Evolutionary conservation across 2,888 invertebrate species (phyloP).

Genomic region (Gisinianus flammeolus): DNA sequence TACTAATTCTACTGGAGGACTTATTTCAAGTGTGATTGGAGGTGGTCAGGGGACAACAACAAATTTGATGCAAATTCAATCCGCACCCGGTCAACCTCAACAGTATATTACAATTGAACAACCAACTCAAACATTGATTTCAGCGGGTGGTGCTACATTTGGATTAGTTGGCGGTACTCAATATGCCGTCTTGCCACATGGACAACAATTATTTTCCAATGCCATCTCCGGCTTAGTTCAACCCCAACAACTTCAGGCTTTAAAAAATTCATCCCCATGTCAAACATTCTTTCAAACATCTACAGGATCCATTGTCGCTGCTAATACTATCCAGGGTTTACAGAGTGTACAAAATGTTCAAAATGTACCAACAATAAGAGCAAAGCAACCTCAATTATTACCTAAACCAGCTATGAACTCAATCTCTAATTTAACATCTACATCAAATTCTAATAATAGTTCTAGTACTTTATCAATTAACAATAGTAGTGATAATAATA

Average conservation of each 20-base stretch:
- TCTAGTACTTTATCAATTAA: slow-evolving; percentile 36
- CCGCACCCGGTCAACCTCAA: slow-evolving; percentile 43
- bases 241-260: slow-evolving; percentile 54
- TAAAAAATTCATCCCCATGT: slow-evolving; percentile 53
- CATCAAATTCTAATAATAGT: slow-evolving; percentile 32
- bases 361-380: slow-evolving; percentile 40
- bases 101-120: slow-evolving; percentile 57
- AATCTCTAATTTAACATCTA: slow-evolving; percentile 28
- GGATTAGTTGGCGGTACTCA: slow-evolving; percentile 20
- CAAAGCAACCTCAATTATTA: slow-evolving; percentile 57
- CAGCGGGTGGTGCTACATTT: slow-evolving; percentile 45
- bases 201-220: slow-evolving; percentile 53
- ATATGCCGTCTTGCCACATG: slow-evolving; percentile 54
- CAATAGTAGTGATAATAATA: slow-evolving; percentile 28
- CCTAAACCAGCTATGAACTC: slow-evolving; percentile 50
- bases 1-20: slow-evolving; percentile 27
- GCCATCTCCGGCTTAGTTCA: slow-evolving; percentile 55
- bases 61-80: slow-evolving; percentile 50
- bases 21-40: slow-evolving; percentile 39
- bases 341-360: slow-evolving; percentile 44
- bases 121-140: slow-evolving; percentile 47
- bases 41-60: slow-evolving; percentile 15
- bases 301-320: slow-evolving; percentile 49
- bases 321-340: slow-evolving; percentile 41
- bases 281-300: slow-evolving; percentile 54